Percentiles rank a stretch among this genome's conserved stretches.
These are phyloP conservation scores for Chiloscyllium punctatum DNA, from an alignment of 2,797 vertebrate genomes.

Conservation along the genomic window DNA sequence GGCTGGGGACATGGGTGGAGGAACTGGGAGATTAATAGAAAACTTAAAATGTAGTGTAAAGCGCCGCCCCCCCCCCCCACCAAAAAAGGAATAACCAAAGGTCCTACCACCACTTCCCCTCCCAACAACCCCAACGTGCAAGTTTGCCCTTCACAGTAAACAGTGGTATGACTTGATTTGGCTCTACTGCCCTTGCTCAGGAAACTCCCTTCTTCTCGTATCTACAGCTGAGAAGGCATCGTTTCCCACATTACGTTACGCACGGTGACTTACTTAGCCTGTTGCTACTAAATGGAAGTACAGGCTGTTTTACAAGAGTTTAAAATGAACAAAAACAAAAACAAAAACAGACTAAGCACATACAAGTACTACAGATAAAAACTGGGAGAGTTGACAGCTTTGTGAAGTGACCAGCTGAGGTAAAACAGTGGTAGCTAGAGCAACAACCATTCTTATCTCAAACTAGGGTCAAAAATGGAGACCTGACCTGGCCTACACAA, in stretches of 20 bases:
- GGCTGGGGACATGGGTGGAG: neutral
- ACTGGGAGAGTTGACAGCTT: slow-evolving; percentile 30
- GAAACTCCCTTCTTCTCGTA: neutral
- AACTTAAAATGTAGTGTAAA: neutral
- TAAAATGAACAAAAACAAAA: neutral
- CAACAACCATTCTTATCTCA: slow-evolving; percentile 13
- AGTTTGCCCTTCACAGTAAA: neutral
- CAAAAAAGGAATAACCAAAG: neutral
- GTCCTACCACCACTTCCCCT: neutral
- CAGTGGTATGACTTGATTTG: neutral
- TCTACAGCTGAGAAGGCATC: neutral
- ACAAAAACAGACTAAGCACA: neutral
- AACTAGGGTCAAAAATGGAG: slow-evolving; percentile 15
- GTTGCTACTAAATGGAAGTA: neutral
- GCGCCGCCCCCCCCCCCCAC: neutral
- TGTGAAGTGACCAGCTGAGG: slow-evolving; percentile 26
- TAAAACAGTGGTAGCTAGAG: slow-evolving; percentile 16
- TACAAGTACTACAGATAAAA: neutral
- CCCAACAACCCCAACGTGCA: neutral
- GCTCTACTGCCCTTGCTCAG: neutral
- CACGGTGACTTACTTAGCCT: neutral
- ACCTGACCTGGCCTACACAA: slow-evolving; percentile 19
- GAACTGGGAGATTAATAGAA: neutral
- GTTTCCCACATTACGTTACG: neutral
- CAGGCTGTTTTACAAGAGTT: neutral